These are phyloP conservation scores for Caenorhabditis brenneri DNA, from an alignment of 1,140 invertebrate species.

Conservation along the genomic window DNA sequence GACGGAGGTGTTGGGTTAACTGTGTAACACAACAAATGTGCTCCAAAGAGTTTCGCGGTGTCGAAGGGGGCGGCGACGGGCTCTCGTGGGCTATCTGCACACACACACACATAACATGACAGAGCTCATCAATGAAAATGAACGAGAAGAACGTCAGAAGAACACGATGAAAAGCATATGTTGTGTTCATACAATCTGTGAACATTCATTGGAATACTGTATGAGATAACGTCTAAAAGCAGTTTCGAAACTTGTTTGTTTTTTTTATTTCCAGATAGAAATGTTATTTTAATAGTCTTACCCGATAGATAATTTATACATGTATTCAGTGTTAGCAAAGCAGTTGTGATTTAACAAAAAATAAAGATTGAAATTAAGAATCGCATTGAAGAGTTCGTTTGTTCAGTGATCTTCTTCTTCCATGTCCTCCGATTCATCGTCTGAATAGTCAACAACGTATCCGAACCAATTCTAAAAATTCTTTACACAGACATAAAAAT, in stretches of 20 bases:
- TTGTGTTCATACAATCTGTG: background rate
- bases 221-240: too few species aligned
- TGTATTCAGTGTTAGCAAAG: too few species aligned
- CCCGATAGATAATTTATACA: too few species aligned
- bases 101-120: background rate
- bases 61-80: slow-evolving; percentile 18
- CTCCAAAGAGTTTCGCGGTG: slow-evolving; percentile 32
- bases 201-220: too few species aligned
- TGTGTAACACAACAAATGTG: slow-evolving; percentile 39
- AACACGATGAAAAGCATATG: background rate
- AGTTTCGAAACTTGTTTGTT: too few species aligned
- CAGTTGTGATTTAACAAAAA: too few species aligned
- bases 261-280: too few species aligned
- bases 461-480: slow-evolving; percentile 2
- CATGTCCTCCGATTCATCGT: background rate
- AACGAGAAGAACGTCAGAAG: slow-evolving; percentile 24
- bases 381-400: too few species aligned
- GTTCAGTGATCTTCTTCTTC: background rate
- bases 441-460: background rate
- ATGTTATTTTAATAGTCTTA: too few species aligned
- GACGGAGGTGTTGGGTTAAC: slow-evolving; percentile 39
- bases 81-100: slow-evolving; percentile 24
- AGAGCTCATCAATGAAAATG: slow-evolving; percentile 33
- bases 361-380: too few species aligned
- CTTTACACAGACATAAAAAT: background rate